Percentiles rank a stretch among this genome's conserved stretches.
Conservation (phyloP, 2,797 vertebrate genomes). For the Coendou prehensilis region DNA sequence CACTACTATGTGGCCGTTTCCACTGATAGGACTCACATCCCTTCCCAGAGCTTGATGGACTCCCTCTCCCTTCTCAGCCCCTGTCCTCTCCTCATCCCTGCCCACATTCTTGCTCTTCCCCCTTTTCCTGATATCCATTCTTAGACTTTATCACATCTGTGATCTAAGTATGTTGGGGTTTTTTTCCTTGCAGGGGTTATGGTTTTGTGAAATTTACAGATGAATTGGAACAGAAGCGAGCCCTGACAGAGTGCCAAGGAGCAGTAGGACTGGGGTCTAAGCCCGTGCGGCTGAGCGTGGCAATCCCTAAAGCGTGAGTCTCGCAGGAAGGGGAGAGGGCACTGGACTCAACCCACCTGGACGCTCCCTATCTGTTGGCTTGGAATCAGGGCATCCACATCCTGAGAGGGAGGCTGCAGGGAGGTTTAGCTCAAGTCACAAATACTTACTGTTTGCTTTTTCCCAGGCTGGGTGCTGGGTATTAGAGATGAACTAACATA, state of each 20-base stretch:
- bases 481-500: background rate
- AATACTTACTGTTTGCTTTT: background rate
- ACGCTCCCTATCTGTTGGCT: background rate
- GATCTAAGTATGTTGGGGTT: conserved; percentile 37
- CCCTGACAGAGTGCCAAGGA: conserved; percentile 94
- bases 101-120: background rate
- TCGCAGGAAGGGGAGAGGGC: background rate
- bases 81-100: background rate
- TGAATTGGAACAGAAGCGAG: conserved; percentile 95
- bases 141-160: conserved; percentile 30
- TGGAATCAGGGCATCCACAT: background rate
- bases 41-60: background rate
- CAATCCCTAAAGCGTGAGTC: conserved; percentile 95
- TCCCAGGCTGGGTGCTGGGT: background rate
- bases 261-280: conserved; percentile 94
- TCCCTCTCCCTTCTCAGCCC: background rate
- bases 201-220: conserved; percentile 97
- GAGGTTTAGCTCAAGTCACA: background rate
- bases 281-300: conserved; percentile 94
- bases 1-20: fast-evolving
- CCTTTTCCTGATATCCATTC: background rate
- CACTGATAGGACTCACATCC: background rate
- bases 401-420: background rate
- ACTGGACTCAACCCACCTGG: background rate
- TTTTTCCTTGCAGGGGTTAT: conserved; percentile 91